phyloP scores from a whole-genome alignment of 1,140 invertebrate species.

The Macrocentrus cingulum region DNA sequence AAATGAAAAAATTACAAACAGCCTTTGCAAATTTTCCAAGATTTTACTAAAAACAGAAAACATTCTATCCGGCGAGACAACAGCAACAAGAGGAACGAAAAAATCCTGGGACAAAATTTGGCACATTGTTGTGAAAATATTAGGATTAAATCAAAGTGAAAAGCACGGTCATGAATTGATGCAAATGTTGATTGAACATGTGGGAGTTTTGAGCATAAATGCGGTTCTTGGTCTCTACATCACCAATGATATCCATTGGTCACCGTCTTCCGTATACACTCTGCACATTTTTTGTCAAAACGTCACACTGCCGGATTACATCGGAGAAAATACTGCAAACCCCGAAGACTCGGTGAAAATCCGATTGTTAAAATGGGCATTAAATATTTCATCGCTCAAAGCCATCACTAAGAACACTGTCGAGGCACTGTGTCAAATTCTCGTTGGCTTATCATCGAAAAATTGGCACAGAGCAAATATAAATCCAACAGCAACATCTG shows the following conservation, averaged over 20 bases:
- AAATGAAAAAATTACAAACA: slow-evolving; percentile 42
- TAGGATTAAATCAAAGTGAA: slow-evolving; percentile 49
- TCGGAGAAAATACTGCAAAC: slow-evolving; percentile 18
- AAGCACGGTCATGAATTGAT: slow-evolving; percentile 47
- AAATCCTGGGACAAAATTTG: slow-evolving; percentile 52
- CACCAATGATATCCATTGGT: slow-evolving; percentile 48
- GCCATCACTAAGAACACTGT: slow-evolving; percentile 24
- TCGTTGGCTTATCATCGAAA: slow-evolving; percentile 42
- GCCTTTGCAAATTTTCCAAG: slow-evolving; percentile 45
- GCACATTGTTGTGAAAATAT: slow-evolving; percentile 45
- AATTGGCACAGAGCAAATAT: slow-evolving; percentile 35
- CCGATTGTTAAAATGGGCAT: slow-evolving; percentile 37
- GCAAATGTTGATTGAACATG: slow-evolving; percentile 43
- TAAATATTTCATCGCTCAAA: slow-evolving; percentile 32
- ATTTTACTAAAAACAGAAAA: slow-evolving; percentile 45
- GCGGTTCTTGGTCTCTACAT: slow-evolving; percentile 48
- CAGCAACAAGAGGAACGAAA: slow-evolving; percentile 29
- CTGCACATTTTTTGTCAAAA: slow-evolving; percentile 42
- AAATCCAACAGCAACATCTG: background rate
- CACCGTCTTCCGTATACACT: slow-evolving; percentile 47
- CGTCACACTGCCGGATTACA: slow-evolving; percentile 31
- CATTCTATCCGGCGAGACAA: slow-evolving; percentile 22
- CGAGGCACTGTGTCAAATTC: slow-evolving; percentile 34
- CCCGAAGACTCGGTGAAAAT: slow-evolving; percentile 34
- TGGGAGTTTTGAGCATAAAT: slow-evolving; percentile 43